Conservation (phyloP, 2,797 vertebrate species). For the Astyanax mexicanus region DNA sequence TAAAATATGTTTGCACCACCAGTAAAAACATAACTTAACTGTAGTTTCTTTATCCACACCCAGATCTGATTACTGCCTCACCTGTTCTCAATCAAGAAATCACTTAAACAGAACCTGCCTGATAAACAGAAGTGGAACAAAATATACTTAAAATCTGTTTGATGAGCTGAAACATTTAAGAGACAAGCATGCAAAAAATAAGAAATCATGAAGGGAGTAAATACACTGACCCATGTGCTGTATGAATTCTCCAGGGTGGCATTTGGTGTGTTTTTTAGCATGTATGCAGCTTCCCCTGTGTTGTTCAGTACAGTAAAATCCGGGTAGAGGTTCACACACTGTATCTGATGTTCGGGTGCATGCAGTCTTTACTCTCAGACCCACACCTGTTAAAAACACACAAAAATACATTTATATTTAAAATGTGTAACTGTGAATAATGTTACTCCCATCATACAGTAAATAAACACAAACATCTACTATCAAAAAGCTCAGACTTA, state of each 20-base stretch:
- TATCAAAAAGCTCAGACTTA: conserved; percentile 40
- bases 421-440: neutral
- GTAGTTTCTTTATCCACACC: no score
- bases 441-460: neutral
- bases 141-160: no score
- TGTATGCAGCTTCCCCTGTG: conserved; percentile 15
- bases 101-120: no score
- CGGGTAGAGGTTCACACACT: conserved; percentile 59
- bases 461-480: neutral
- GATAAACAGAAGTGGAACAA: no score
- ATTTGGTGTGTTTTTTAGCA: conserved; percentile 54
- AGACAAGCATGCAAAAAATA: no score
- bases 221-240: conserved; percentile 52
- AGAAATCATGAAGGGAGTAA: no score
- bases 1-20: no score
- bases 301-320: conserved; percentile 39
- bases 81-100: no score
- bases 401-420: neutral
- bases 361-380: conserved; percentile 14
- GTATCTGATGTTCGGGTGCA: conserved; percentile 50
- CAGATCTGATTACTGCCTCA: no score
- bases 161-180: no score
- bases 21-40: no score
- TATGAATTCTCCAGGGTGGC: conserved; percentile 66
- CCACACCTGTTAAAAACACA: conserved; percentile 45